Percentiles rank a stretch among this genome's conserved stretches.
Conservation (phyloP, 2,797 vertebrate genomes). For the Tinamus major region DNA sequence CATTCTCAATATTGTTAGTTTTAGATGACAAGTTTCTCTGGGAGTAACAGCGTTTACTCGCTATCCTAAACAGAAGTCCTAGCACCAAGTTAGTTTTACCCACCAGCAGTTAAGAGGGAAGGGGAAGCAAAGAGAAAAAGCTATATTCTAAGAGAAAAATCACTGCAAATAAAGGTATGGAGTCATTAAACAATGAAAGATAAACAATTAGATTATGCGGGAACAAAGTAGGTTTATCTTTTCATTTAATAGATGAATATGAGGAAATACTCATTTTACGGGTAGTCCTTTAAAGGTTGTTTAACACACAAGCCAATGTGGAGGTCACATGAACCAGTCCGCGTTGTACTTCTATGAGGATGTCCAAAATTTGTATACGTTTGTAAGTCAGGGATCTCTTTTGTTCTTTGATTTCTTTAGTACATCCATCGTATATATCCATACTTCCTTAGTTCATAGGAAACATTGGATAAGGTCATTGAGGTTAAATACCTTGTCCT, state of each 20-base stretch:
- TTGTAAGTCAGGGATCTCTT: constrained; percentile 37
- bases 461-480: background rate
- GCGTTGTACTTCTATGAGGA: constrained; percentile 33
- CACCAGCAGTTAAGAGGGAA: background rate
- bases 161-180: background rate
- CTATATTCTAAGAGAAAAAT: background rate
- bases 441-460: background rate
- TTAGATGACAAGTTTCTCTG: background rate
- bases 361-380: constrained; percentile 55
- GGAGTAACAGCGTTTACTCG: background rate
- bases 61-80: background rate
- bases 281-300: constrained; percentile 25
- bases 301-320: background rate
- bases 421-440: constrained; percentile 67
- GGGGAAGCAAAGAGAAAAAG: background rate
- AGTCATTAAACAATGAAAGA: background rate
- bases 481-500: background rate
- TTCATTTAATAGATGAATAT: background rate
- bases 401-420: constrained; percentile 62
- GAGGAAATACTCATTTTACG: background rate
- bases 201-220: background rate
- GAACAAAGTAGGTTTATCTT: background rate
- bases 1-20: background rate
- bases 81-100: background rate
- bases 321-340: background rate